These are phyloP conservation scores for Chionoecetes opilio DNA, from an alignment of 1,140 invertebrate species.

Conservation along the genomic window DNA sequence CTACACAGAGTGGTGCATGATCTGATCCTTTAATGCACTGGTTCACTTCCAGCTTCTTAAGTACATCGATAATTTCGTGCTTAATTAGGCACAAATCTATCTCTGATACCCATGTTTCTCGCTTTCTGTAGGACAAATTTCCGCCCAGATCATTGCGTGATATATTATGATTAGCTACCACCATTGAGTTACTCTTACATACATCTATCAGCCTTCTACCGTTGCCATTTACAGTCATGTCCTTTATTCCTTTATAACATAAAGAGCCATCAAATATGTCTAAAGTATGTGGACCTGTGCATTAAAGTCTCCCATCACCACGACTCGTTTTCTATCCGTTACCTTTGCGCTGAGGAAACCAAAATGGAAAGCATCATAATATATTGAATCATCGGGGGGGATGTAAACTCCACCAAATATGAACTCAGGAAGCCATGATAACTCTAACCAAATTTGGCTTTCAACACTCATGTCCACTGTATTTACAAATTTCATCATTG, in stretches of 20 bases:
- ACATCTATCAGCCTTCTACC: not conserved
- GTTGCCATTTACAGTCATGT: not conserved
- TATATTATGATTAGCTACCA: not conserved
- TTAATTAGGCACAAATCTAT: slow-evolving; percentile 24
- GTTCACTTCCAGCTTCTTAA: not conserved
- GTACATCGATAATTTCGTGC: not conserved
- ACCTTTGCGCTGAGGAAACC: not conserved
- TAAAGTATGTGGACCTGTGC: not conserved
- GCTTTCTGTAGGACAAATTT: not conserved
- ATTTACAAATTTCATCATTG: not conserved
- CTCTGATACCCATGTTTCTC: not conserved
- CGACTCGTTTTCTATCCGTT: not conserved
- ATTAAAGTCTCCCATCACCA: slow-evolving; percentile 33
- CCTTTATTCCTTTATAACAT: slow-evolving; percentile 3
- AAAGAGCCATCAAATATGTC: not conserved
- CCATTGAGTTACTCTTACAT: not conserved
- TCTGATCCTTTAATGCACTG: slow-evolving; percentile 22
- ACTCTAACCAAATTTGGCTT: not conserved
- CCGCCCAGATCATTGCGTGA: not conserved
- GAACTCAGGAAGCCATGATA: not conserved
- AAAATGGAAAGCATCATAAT: not conserved
- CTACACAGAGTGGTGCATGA: slow-evolving; percentile 22
- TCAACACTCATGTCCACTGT: not conserved
- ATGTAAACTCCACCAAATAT: not conserved
- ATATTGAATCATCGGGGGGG: not conserved